Evolutionary conservation across 2,888 invertebrate species (phyloP).

Genomic region (Nephrotoma flavescens): DNA sequence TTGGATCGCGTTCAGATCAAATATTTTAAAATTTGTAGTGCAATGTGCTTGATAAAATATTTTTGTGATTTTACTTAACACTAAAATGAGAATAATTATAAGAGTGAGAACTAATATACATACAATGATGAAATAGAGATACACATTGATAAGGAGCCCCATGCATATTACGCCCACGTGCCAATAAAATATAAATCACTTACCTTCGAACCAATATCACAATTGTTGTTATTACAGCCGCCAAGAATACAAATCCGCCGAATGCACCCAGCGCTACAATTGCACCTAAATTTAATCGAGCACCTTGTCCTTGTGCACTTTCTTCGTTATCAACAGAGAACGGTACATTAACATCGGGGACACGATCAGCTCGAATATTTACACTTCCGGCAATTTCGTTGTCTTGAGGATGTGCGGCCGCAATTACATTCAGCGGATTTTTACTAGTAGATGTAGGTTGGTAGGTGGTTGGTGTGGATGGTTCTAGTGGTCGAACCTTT

Average conservation of each 20-base stretch:
- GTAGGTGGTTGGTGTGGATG: conserved; percentile 3
- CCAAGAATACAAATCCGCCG: conserved; percentile 79
- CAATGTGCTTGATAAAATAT: neutral
- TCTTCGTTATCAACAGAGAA: conserved; percentile 47
- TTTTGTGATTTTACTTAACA: neutral
- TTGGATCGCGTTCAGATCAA: neutral
- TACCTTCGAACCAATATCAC: conserved; percentile 81
- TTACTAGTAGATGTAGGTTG: conserved; percentile 13
- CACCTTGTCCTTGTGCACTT: conserved; percentile 38
- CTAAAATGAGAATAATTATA: neutral
- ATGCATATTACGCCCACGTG: neutral
- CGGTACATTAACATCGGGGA: conserved; percentile 51
- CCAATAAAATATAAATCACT: conserved; percentile 18
- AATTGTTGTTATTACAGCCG: conserved; percentile 77
- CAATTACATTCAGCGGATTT: conserved; percentile 37
- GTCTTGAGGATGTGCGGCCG: conserved; percentile 60
- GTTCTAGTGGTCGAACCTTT: conserved; percentile 21
- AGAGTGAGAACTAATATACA: neutral
- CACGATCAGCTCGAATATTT: conserved; percentile 42
- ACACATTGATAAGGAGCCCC: neutral
- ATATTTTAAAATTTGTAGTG: neutral
- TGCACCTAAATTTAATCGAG: conserved; percentile 68
- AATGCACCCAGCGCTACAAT: conserved; percentile 81
- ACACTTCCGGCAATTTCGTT: conserved; percentile 51
- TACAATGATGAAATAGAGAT: neutral